Evolutionary conservation across 2,888 invertebrate species (phyloP).

Genomic region (Trichacis sp.): DNA sequence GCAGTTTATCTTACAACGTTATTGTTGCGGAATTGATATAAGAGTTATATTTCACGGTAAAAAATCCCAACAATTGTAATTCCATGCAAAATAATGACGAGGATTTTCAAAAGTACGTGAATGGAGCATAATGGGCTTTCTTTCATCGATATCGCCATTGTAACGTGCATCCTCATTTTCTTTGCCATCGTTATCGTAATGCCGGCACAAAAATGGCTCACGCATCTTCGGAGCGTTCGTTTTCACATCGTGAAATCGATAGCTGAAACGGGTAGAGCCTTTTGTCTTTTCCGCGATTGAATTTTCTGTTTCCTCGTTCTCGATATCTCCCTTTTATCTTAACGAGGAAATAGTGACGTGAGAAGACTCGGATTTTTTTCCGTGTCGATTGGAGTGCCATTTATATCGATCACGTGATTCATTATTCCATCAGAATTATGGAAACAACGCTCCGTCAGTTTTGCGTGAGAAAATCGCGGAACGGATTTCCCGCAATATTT

Average conservation of each 20-base stretch:
- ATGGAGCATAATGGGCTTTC: slow-evolving; percentile 48
- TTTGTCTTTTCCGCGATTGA: slow-evolving; percentile 34
- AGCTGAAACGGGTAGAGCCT: slow-evolving; percentile 42
- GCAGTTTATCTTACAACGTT: background rate
- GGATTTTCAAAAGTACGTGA: slow-evolving; percentile 8
- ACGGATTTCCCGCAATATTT: background rate
- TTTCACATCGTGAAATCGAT: slow-evolving; percentile 28
- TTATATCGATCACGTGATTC: background rate
- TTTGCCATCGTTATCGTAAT: slow-evolving; percentile 47
- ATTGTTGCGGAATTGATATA: background rate
- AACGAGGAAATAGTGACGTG: background rate
- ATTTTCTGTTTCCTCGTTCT: slow-evolving; percentile 26
- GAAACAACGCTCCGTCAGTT: too few relatives aligned
- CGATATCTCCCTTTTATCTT: background rate
- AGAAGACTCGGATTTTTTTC: background rate
- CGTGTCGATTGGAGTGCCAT: background rate
- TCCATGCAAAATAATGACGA: background rate
- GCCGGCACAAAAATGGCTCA: slow-evolving; percentile 52
- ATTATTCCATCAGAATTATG: too few relatives aligned
- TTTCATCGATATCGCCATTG: slow-evolving; percentile 54
- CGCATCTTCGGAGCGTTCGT: slow-evolving; percentile 52
- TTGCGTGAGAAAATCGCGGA: background rate
- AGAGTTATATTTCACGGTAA: too few relatives aligned
- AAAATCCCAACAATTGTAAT: background rate
- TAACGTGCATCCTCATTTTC: slow-evolving; percentile 45